These are phyloP conservation scores for Delia radicum DNA, from an alignment of 1,140 invertebrate genomes.

Conservation along the genomic window DNA sequence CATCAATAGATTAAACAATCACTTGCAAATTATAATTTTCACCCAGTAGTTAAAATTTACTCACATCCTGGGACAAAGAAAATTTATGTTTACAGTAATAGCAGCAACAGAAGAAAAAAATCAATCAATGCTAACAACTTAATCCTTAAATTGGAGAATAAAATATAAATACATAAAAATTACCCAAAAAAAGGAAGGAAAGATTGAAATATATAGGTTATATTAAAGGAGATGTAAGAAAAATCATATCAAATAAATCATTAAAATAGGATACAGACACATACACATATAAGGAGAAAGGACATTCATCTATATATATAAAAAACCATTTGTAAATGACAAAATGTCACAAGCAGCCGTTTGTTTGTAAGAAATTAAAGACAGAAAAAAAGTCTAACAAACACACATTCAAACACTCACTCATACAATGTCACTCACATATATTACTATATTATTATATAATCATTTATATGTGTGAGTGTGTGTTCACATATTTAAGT, in stretches of 20 bases:
- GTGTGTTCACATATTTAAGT: not conserved
- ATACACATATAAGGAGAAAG: not conserved
- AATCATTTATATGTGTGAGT: too few relatives aligned
- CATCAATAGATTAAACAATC: not conserved
- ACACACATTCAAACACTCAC: too few relatives aligned
- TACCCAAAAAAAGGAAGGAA: not conserved
- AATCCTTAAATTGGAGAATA: not conserved
- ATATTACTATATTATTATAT: too few relatives aligned
- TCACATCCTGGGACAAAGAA: too few relatives aligned
- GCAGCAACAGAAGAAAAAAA: not conserved
- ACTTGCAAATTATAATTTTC: not conserved
- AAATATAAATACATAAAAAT: not conserved
- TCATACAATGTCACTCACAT: too few relatives aligned
- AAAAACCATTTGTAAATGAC: not conserved
- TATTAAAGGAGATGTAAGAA: too few relatives aligned
- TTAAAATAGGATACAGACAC: not conserved
- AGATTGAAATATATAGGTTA: too few relatives aligned
- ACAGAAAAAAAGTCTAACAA: too few relatives aligned
- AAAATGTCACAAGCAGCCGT: not conserved
- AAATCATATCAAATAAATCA: not conserved
- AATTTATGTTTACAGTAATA: not conserved
- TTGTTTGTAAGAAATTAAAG: too few relatives aligned
- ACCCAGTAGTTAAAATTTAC: too few relatives aligned
- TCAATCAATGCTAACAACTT: constrained; percentile 1
- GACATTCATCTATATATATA: not conserved